Conservation (phyloP, 2,797 vertebrate genomes). For the Pelochelys cantorii region DNA sequence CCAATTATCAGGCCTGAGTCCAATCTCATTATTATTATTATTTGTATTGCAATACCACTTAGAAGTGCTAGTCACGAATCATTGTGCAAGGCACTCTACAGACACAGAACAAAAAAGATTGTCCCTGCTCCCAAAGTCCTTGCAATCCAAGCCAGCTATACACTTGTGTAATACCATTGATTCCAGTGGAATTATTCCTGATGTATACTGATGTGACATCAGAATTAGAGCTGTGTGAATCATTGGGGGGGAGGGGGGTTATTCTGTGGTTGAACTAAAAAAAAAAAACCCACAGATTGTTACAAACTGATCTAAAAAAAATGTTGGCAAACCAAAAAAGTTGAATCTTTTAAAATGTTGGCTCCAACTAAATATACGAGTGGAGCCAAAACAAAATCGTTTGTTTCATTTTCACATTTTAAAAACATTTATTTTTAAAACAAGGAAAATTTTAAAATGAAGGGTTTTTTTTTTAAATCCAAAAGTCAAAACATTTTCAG, state of each 20-base stretch:
- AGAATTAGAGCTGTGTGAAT: background rate
- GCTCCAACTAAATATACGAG: background rate
- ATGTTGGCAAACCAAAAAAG: background rate
- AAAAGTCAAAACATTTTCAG: no score
- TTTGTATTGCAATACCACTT: rapidly evolving
- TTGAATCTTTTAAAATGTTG: background rate
- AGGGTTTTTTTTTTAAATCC: no score
- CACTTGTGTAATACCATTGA: background rate
- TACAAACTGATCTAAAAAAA: background rate
- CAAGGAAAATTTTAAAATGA: no score
- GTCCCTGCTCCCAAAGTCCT: rapidly evolving
- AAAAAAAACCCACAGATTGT: background rate
- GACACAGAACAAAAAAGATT: background rate
- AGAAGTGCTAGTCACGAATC: background rate
- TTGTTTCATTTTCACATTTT: no score
- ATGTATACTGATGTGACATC: background rate
- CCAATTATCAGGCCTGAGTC: background rate
- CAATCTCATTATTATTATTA: background rate
- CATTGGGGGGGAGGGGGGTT: no score
- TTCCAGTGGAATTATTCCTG: background rate
- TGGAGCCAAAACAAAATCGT: no score
- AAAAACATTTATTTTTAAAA: no score
- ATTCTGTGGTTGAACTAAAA: background rate
- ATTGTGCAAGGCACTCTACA: rapidly evolving
- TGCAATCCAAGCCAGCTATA: background rate